Conservation (phyloP, 2,888 invertebrate genomes). For the Galerucella calmariensis region DNA sequence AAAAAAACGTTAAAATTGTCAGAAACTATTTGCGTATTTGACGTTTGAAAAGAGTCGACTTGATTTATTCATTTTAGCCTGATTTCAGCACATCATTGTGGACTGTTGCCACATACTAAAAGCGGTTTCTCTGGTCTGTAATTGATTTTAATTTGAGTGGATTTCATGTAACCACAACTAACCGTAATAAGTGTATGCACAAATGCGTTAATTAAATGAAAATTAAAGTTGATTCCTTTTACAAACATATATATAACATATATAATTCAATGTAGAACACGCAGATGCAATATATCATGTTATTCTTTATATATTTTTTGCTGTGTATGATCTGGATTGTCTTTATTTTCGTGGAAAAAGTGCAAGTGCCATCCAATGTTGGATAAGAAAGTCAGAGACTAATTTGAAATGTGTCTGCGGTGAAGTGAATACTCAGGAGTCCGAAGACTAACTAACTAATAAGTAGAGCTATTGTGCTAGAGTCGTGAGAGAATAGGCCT, state of each 20-base stretch:
- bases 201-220: neutral
- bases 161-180: conserved; percentile 2
- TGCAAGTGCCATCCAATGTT: conserved; percentile 17
- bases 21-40: too few species aligned
- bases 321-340: conserved; percentile 8
- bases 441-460: conserved; percentile 23
- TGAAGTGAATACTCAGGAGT: conserved; percentile 13
- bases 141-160: conserved; percentile 14
- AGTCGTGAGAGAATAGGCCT: neutral
- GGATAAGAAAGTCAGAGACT: conserved; percentile 17
- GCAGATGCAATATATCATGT: neutral
- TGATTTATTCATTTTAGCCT: too few species aligned
- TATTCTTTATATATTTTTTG: neutral
- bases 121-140: conserved; percentile 2
- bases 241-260: too few species aligned
- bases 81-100: neutral
- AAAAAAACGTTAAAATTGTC: too few species aligned
- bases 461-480: conserved; percentile 21
- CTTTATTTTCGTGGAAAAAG: conserved; percentile 21
- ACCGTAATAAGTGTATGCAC: neutral
- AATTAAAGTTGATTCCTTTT: too few species aligned
- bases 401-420: conserved; percentile 30
- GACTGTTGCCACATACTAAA: neutral
- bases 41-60: too few species aligned
- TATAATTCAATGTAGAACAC: neutral